Base-by-base conservation (phyloP, 1,140 invertebrate genomes). In the Dendroctonus valens region DNA sequence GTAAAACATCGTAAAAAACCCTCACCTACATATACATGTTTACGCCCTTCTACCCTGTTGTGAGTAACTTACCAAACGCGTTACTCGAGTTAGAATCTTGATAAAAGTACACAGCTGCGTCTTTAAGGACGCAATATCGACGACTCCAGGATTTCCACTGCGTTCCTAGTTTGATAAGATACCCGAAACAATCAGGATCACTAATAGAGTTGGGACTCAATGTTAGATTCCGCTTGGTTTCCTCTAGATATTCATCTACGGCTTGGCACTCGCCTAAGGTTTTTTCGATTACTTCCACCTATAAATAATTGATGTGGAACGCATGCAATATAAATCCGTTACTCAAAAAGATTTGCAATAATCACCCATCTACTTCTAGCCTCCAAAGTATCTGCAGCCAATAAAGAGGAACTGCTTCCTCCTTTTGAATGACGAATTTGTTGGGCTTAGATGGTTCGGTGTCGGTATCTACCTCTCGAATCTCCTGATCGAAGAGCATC, bases 21-120 rank as follows among this genome's bases (percentile, higher is more conserved):
- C 37, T 3, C 50, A 8, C 3, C 3, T 3, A 5, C 5, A 51
- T 8, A 26, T n/a, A 8, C 4, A 15, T 5, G 9, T 52, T 52
- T n/a, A 15, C 38, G 9, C 44, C 0, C 9, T 3, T 46, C 12
- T 46, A 46, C 44, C 9, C 2, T 9, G 37, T 15, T 52, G 9
- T 14, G 8, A 26, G 8, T 46, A 0, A 67, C 68, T 65, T 60
- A 94, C 92, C 95, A 78, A 94, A 90, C 69, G 94, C 92, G 75
- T 83, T 88, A 73, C 90, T 90, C 65, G 93, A 89, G 75, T 91
- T 91, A 9, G 86, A 87, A 77, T 95, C 92, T 71, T 89, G 88
- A 80, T 96, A 98, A 80, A 97, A 96, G 81, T 96, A 98, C 8
- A 98, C 83, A 73, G 92, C 95, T 50, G 94, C 95, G 79, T 97